Percentiles rank a stretch among this genome's conserved stretches.
phyloP scores from a whole-genome alignment of 2,888 invertebrate species.

The Eurois occulta region DNA sequence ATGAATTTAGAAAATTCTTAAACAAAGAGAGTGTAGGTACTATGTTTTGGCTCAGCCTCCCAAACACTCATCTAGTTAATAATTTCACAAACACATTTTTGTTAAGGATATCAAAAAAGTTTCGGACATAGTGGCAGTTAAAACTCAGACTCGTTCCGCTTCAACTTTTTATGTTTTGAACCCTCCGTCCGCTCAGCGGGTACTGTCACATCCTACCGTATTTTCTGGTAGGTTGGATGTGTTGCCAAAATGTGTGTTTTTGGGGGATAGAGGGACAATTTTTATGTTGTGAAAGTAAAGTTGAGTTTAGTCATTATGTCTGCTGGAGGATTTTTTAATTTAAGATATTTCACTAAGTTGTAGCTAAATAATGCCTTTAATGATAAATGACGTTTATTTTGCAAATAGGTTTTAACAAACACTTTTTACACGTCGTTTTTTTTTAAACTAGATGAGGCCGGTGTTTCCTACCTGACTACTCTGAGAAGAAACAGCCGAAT shows the following conservation, averaged over 20 bases:
- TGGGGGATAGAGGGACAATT: not conserved
- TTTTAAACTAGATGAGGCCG: too few species aligned
- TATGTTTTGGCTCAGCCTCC: not conserved
- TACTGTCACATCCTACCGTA: not conserved
- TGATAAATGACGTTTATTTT: not conserved
- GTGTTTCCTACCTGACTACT: too few species aligned
- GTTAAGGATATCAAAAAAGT: slow-evolving; percentile 13
- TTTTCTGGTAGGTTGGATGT: not conserved
- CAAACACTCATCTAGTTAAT: not conserved
- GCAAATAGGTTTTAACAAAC: not conserved
- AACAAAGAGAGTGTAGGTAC: not conserved
- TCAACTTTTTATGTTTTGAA: not conserved
- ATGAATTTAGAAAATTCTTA: not conserved
- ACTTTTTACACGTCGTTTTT: too few species aligned
- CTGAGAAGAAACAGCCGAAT: too few species aligned
- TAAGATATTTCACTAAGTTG: not conserved
- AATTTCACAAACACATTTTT: slow-evolving; percentile 9
- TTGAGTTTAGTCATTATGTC: not conserved
- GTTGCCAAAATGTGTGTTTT: not conserved
- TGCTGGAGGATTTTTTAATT: not conserved
- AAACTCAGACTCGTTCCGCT: not conserved
- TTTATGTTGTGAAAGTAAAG: not conserved
- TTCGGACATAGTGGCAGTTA: not conserved
- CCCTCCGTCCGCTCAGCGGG: not conserved
- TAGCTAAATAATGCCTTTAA: not conserved